Evolutionary conservation across 2,113 vertebrate genomes (phyloP).

Genomic region (Corythaeola cristata): DNA sequence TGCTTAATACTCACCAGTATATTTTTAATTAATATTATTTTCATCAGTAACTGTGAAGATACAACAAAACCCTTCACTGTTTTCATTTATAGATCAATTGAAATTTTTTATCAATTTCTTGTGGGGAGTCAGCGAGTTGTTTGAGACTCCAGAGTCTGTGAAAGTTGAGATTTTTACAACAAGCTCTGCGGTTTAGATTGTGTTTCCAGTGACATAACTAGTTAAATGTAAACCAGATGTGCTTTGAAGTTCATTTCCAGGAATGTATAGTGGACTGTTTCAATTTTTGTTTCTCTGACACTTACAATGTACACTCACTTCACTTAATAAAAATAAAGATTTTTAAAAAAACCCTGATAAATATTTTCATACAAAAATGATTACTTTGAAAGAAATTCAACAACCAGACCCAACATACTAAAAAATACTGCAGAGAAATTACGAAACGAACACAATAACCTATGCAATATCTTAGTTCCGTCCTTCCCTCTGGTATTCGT

Average conservation of each 20-base stretch:
- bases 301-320: constrained; percentile 49
- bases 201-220: constrained; percentile 73
- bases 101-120: background rate
- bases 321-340: constrained; percentile 4
- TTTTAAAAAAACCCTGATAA: background rate
- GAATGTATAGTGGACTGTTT: constrained; percentile 68
- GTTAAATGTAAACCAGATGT: constrained; percentile 78
- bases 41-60: background rate
- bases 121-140: background rate
- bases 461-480: background rate
- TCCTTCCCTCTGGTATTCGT: background rate
- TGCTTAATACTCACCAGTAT: background rate
- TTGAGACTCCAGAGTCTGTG: constrained; percentile 30
- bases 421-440: background rate
- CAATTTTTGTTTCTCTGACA: constrained; percentile 58
- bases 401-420: background rate
- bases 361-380: background rate
- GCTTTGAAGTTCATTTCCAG: constrained; percentile 76
- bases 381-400: background rate
- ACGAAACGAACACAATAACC: background rate
- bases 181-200: constrained; percentile 63
- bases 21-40: background rate
- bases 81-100: background rate
- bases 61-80: background rate
- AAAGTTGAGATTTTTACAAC: constrained; percentile 70